These are phyloP conservation scores for Drosophila subquinaria DNA, from an alignment of 2,888 invertebrate genomes.

Conservation along the genomic window DNA sequence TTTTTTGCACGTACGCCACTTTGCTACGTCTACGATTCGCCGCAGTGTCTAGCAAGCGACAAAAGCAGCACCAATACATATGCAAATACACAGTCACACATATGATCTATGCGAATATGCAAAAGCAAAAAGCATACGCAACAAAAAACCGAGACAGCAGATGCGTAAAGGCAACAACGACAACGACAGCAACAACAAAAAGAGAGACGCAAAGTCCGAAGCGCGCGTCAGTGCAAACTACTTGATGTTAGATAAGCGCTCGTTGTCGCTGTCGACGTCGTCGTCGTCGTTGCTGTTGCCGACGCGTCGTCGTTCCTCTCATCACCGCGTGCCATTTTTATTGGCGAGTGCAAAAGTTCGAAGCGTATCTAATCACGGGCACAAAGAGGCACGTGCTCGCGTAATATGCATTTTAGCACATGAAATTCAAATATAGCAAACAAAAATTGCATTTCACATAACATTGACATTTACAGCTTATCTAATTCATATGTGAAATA, in stretches of 20 bases:
- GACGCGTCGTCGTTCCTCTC: background rate
- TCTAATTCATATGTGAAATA: no score
- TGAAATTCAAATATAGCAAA: background rate
- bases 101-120: slow-evolving; percentile 51
- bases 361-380: slow-evolving; percentile 54
- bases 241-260: slow-evolving; percentile 50
- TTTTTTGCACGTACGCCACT: slow-evolving; percentile 85
- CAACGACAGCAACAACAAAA: background rate
- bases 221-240: slow-evolving; percentile 29
- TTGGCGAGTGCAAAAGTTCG: slow-evolving; percentile 52
- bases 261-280: background rate
- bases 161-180: slow-evolving; percentile 32
- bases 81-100: slow-evolving; percentile 5
- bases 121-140: slow-evolving; percentile 22
- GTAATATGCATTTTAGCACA: slow-evolving; percentile 12
- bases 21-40: slow-evolving; percentile 51
- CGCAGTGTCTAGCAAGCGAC: slow-evolving; percentile 38
- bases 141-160: slow-evolving; percentile 16
- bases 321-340: slow-evolving; percentile 6
- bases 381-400: slow-evolving; percentile 35
- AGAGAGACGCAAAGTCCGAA: background rate
- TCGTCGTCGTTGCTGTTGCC: background rate
- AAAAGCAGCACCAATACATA: slow-evolving; percentile 23
- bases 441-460: background rate
- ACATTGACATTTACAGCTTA: background rate